These are phyloP conservation scores for Machimus rusticus DNA, from an alignment of 2,888 invertebrate species.

Conservation along the genomic window DNA sequence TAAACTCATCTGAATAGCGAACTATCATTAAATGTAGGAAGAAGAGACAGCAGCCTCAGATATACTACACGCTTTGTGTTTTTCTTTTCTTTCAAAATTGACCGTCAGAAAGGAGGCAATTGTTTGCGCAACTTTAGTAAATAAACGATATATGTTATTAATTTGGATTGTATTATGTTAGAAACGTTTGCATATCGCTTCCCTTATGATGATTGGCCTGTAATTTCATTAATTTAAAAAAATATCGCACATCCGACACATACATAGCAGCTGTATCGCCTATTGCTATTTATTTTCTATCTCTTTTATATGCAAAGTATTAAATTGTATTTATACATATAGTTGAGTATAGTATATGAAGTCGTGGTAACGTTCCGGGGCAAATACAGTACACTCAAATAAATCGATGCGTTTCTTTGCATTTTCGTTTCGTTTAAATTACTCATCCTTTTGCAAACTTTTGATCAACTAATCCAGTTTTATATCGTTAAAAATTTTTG, in stretches of 20 bases:
- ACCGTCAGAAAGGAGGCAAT: not conserved
- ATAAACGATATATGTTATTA: conserved; percentile 23
- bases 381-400: conserved; percentile 48
- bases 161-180: conserved; percentile 34
- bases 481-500: not conserved
- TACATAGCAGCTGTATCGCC: conserved; percentile 32
- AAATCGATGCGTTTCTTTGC: conserved; percentile 15
- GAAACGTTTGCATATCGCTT: conserved; percentile 34
- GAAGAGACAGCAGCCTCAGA: not conserved
- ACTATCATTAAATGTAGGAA: not conserved
- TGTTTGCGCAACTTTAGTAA: conserved; percentile 7
- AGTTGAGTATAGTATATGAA: conserved; percentile 59
- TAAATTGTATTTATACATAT: conserved; percentile 29
- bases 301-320: conserved; percentile 29
- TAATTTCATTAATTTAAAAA: conserved; percentile 5
- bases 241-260: conserved; percentile 29
- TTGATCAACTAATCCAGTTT: conserved; percentile 27
- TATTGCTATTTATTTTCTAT: conserved; percentile 33
- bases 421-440: conserved; percentile 15
- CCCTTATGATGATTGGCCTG: conserved; percentile 14
- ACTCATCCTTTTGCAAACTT: conserved; percentile 29
- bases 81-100: conserved; percentile 32
- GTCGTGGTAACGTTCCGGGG: conserved; percentile 54
- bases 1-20: not conserved
- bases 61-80: conserved; percentile 31